A percentile compares a stretch with the other conserved stretches of the same genome.
Conservation (phyloP, 92 coral and sea anemone genomes). For the Epizoanthus scotinus region DNA sequence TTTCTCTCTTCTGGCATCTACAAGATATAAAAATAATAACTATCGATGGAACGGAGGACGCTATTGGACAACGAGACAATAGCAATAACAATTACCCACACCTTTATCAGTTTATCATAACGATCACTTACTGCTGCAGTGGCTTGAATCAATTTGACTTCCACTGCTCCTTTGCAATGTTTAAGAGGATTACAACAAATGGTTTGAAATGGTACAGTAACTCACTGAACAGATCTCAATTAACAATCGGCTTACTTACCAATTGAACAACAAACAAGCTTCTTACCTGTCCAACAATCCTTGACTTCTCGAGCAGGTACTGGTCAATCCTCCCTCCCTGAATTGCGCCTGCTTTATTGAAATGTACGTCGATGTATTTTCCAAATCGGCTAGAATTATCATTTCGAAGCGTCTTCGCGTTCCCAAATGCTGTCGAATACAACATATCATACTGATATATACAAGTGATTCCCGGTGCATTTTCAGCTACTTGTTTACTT, state of each 20-base stretch:
- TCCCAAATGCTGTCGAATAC: constrained; percentile 78
- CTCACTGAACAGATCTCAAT: background rate
- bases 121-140: no score
- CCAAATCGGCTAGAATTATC: constrained; percentile 99
- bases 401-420: constrained; percentile 93
- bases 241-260: background rate
- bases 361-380: constrained; percentile 92
- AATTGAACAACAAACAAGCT: background rate
- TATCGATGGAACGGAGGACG: no score
- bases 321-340: constrained; percentile 98
- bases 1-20: constrained; percentile 97
- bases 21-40: background rate
- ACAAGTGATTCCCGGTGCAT: background rate
- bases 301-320: constrained; percentile 86
- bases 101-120: no score
- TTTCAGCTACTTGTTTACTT: no score
- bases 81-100: no score
- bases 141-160: no score
- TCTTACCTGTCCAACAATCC: constrained; percentile 90
- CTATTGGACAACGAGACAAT: no score
- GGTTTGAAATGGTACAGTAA: background rate
- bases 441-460: background rate
- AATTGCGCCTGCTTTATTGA: constrained; percentile 73
- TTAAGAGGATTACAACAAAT: background rate
- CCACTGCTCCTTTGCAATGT: background rate